These are phyloP conservation scores for Drosophila bipectinata DNA, from an alignment of 1,140 invertebrate species.

Conservation along the genomic window DNA sequence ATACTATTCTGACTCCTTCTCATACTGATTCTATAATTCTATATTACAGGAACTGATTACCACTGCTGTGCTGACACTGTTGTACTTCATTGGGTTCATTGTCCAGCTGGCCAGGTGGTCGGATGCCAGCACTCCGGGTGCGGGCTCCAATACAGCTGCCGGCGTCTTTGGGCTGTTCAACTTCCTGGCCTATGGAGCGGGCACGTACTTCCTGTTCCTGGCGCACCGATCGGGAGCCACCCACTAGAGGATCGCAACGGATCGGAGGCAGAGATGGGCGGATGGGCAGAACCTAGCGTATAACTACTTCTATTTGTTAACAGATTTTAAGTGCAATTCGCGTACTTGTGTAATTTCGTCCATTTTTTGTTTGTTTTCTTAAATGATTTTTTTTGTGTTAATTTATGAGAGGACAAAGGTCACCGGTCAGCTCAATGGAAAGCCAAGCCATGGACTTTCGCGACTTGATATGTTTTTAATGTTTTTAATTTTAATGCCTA, in stretches of 20 bases:
- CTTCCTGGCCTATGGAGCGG: constrained; percentile 90
- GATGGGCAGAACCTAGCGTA: constrained; percentile 36
- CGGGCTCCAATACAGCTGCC: constrained; percentile 88
- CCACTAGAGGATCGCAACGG: constrained; percentile 33
- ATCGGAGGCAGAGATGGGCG: neutral
- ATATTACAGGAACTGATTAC: constrained; percentile 90
- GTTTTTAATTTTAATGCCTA: constrained; percentile 69
- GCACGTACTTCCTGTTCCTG: constrained; percentile 89
- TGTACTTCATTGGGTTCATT: constrained; percentile 92
- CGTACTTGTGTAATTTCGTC: constrained; percentile 21
- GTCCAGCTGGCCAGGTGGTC: constrained; percentile 89
- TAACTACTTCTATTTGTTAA: constrained; percentile 47
- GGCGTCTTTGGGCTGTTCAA: constrained; percentile 93
- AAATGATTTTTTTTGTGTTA: constrained; percentile 22
- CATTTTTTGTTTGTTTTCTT: constrained; percentile 11
- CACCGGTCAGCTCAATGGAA: constrained; percentile 12
- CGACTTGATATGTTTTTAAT: constrained; percentile 72
- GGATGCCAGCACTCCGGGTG: constrained; percentile 63
- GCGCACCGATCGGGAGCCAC: constrained; percentile 88
- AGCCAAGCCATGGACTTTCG: neutral
- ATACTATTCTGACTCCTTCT: no score
- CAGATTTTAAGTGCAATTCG: constrained; percentile 53
- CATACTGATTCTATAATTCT: no score
- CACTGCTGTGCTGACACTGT: constrained; percentile 88
- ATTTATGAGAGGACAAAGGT: constrained; percentile 19